phyloP scores from a whole-genome alignment of 53 echinoderm and acorn worm species.

The Crossaster papposus region DNA sequence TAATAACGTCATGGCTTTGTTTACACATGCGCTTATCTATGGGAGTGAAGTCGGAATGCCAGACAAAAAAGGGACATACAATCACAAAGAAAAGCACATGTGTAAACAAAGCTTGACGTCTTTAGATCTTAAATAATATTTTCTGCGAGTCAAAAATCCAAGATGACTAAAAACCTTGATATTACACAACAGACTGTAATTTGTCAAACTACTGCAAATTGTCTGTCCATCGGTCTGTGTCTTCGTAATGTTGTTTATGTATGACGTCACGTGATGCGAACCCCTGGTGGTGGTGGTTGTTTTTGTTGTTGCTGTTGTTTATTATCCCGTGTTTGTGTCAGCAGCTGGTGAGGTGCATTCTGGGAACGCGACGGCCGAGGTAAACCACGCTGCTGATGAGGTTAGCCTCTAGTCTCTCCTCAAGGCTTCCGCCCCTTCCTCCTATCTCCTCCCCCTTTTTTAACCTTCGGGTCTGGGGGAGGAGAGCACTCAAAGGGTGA shows the following conservation, averaged over 20 bases:
- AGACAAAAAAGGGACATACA: no score
- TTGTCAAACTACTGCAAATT: not conserved
- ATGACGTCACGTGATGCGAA: slow-evolving; percentile 2
- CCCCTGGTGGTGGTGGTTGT: slow-evolving; percentile 1
- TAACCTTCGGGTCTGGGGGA: not conserved
- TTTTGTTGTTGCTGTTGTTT: not conserved
- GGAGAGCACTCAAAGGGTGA: slow-evolving; percentile 16
- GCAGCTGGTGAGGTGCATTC: slow-evolving; percentile 58
- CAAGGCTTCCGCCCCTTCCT: not conserved
- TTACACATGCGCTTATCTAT: no score
- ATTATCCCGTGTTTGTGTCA: slow-evolving; percentile 46
- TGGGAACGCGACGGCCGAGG: slow-evolving; percentile 14
- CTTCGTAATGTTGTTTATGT: not conserved
- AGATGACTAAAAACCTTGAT: not conserved
- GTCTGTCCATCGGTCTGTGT: slow-evolving; percentile 20
- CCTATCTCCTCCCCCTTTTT: slow-evolving; percentile 2
- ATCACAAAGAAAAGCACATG: no score
- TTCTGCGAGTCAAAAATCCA: not conserved
- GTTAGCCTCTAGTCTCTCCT: slow-evolving; percentile 4
- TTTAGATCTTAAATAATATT: no score
- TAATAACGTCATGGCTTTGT: no score
- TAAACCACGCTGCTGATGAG: slow-evolving; percentile 37
- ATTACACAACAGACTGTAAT: not conserved
- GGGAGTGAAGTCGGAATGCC: no score
- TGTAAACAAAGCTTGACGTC: no score